phyloP scores from a whole-genome alignment of 1,140 invertebrate species.

The Pararge aegeria region DNA sequence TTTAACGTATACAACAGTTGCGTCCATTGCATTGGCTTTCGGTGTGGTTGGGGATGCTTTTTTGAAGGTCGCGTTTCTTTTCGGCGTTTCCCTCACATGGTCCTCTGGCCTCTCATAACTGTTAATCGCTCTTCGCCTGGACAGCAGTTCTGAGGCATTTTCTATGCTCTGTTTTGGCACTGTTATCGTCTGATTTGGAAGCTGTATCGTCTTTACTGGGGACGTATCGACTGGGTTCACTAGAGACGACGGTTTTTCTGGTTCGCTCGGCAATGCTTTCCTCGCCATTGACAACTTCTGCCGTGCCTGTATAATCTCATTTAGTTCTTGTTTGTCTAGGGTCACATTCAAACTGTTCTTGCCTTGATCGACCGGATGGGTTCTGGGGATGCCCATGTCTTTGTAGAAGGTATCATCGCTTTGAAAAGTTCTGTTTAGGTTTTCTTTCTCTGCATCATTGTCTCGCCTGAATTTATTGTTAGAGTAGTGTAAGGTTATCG shows the following conservation, averaged over 20 bases:
- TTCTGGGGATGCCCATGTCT: slow-evolving; percentile 56
- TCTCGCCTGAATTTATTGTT: slow-evolving; percentile 59
- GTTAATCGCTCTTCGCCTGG: slow-evolving; percentile 56
- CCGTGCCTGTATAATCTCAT: slow-evolving; percentile 70
- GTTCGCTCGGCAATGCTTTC: slow-evolving; percentile 59
- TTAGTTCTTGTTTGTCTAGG: slow-evolving; percentile 69
- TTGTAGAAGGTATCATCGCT: slow-evolving; percentile 68
- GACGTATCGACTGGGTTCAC: slow-evolving; percentile 46
- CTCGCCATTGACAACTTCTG: slow-evolving; percentile 68
- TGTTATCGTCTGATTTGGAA: slow-evolving; percentile 67
- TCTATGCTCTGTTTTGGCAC: slow-evolving; percentile 65
- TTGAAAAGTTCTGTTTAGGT: slow-evolving; percentile 57
- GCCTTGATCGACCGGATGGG: slow-evolving; percentile 38
- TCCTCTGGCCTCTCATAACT: slow-evolving; percentile 47
- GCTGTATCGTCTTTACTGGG: slow-evolving; percentile 61
- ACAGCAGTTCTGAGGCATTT: slow-evolving; percentile 63
- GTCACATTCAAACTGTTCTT: slow-evolving; percentile 69
- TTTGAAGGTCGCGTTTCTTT: slow-evolving; percentile 72
- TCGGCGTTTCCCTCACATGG: slow-evolving; percentile 58
- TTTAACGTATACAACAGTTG: slow-evolving; percentile 64
- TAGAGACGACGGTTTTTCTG: slow-evolving; percentile 36
- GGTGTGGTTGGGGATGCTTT: slow-evolving; percentile 64
- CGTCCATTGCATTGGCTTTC: slow-evolving; percentile 49
- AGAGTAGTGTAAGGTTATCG: slow-evolving; percentile 62
- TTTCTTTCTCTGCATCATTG: slow-evolving; percentile 67